Base-by-base conservation (phyloP, 2,888 invertebrate genomes). In the Oligia fasciuncula region DNA sequence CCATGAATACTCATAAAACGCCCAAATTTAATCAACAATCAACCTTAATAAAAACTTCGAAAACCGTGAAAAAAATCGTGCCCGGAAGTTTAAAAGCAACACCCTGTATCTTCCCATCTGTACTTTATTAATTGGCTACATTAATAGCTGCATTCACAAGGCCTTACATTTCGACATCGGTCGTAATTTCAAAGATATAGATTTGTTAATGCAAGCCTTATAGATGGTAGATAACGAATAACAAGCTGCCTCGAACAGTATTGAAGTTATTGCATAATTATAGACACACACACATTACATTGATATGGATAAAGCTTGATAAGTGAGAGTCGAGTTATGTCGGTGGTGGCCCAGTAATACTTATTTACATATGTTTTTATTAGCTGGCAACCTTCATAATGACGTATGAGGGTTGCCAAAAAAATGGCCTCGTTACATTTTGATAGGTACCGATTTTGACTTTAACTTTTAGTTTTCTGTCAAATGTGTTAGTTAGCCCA, bases 171-270 rank as follows among this genome's bases (percentile, higher is more conserved):
- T 84, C 87, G 77, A 81, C 84, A 85, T 73, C 67, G 29, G 75
- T 69, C 72, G 79, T 79, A 77, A 88, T 77, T 84, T 81, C 54
- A 81, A 74, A 76, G 82, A 81, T 85, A 85, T 88, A 88, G 79
- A 83, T 81, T 85, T 73, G 67, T 73, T 65, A 76, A 54, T 77
- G 62, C 67, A 54, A 69, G 66, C 60, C 62, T 57, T 65, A 79
- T 17, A 79, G 80, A 87, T 88, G 57, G 4, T 0, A 73, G 87
- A 87, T 87, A 83, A 73, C 29, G 17, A 46, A 4, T 23, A 51
- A 82, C 62, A 51, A 77, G 74, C 49, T 43, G 66, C 49, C 40
- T 77, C 63, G 66, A 54, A 60, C 51, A 65, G 46, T 73, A 70
- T 43, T 76, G 66, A 79, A 79, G 67, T 80, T 85, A 84, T 84